These are phyloP conservation scores for Cinclus mexicanus DNA, from an alignment of 2,113 vertebrate genomes.

Conservation along the genomic window DNA sequence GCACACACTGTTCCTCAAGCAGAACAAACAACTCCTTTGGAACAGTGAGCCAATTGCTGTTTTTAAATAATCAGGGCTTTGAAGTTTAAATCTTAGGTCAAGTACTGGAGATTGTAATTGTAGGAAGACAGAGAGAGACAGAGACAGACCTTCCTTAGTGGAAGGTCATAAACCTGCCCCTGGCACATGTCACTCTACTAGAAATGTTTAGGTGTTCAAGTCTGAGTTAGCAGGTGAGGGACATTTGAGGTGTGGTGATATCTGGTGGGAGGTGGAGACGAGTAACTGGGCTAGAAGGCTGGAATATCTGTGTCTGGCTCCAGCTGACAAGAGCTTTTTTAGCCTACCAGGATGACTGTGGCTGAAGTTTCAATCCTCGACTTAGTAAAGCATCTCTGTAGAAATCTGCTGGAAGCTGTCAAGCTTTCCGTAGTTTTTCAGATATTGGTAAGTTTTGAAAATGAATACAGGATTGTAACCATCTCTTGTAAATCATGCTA, in stretches of 20 bases:
- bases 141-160: neutral
- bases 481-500: neutral
- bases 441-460: neutral
- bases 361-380: neutral
- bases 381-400: neutral
- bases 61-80: slow-evolving; percentile 4
- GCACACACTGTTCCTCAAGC: neutral
- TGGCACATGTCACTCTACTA: neutral
- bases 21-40: slow-evolving; percentile 10
- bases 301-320: neutral
- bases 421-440: neutral
- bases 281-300: neutral
- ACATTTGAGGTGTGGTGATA: neutral
- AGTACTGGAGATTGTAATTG: neutral
- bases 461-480: neutral
- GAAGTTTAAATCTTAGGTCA: neutral
- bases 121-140: neutral
- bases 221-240: neutral
- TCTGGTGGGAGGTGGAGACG: neutral
- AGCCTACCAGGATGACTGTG: neutral
- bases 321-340: neutral
- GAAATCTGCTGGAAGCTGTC: neutral
- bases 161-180: neutral
- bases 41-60: neutral
- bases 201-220: neutral